Conservation (phyloP, 2,888 invertebrate genomes). For the Linnaemya vulpina region DNA sequence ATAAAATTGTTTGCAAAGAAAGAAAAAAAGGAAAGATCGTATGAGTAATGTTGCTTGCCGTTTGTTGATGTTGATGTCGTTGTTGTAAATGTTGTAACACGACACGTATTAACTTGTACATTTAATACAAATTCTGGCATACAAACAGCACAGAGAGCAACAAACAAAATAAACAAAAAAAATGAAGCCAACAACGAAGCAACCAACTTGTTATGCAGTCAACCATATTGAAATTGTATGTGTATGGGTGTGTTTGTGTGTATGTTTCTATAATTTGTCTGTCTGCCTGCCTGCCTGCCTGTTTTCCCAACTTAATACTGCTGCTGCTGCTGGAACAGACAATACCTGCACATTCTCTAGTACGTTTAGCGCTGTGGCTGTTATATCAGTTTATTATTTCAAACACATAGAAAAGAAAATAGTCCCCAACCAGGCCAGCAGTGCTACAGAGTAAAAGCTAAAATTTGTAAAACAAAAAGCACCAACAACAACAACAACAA, state of each 20-base stretch:
- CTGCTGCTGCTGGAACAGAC: constrained; percentile 34
- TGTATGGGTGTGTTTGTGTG: constrained; percentile 8
- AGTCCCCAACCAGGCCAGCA: constrained; percentile 70
- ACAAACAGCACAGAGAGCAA: constrained; percentile 14
- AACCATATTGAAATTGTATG: constrained; percentile 40
- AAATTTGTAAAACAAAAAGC: constrained; percentile 24
- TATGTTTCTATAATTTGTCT: neutral
- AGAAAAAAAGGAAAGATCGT: too few relatives aligned
- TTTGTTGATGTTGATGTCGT: neutral
- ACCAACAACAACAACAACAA: constrained; percentile 12
- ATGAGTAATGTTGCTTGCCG: constrained; percentile 50
- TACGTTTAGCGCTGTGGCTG: neutral
- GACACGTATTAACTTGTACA: constrained; percentile 32
- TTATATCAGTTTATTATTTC: constrained; percentile 8
- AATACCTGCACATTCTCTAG: constrained; percentile 21
- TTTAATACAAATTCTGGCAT: constrained; percentile 27
- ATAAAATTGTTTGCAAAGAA: constrained; percentile 58
- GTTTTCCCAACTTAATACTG: constrained; percentile 18
- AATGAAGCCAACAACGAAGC: constrained; percentile 31
- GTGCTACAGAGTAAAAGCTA: constrained; percentile 56
- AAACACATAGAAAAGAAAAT: constrained; percentile 34
- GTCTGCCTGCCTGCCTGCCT: neutral
- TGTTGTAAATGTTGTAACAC: constrained; percentile 37
- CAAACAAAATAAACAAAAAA: constrained; percentile 13
- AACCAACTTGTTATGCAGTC: constrained; percentile 48